Percentiles rank a stretch among this genome's conserved stretches.
phyloP scores from a whole-genome alignment of 2,797 vertebrate species.

The Siniperca undulata region DNA sequence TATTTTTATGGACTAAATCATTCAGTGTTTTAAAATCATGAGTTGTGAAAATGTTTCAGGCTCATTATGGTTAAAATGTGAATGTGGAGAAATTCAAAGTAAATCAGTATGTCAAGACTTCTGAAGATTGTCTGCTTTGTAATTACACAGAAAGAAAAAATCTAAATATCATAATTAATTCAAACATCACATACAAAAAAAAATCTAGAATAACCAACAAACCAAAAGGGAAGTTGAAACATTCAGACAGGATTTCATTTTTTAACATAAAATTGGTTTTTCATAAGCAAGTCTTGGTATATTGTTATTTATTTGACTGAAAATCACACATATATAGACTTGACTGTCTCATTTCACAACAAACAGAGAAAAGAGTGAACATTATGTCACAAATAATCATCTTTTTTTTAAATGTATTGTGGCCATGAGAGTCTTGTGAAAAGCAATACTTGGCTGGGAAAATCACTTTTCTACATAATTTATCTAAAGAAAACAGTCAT shows the following conservation, averaged over 20 bases:
- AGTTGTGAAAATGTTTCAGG: slow-evolving; percentile 57
- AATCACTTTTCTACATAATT: slow-evolving; percentile 25
- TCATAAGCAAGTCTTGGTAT: slow-evolving; percentile 30
- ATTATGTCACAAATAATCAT: slow-evolving; percentile 26
- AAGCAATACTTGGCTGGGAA: slow-evolving; percentile 14
- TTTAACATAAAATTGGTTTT: slow-evolving; percentile 1
- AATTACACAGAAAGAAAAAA: slow-evolving; percentile 48
- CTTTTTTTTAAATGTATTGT: slow-evolving; percentile 11
- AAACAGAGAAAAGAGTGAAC: slow-evolving; percentile 33
- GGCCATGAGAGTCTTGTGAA: not conserved
- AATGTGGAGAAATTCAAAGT: slow-evolving; percentile 24
- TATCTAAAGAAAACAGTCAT: not conserved
- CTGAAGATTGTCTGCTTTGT: slow-evolving; percentile 31
- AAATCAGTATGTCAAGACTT: slow-evolving; percentile 37
- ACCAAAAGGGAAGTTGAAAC: slow-evolving; percentile 64
- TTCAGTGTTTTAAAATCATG: slow-evolving; percentile 23
- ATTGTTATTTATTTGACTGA: slow-evolving; percentile 26
- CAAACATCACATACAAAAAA: slow-evolving; percentile 76
- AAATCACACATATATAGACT: slow-evolving; percentile 49
- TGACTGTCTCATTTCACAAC: slow-evolving; percentile 31
- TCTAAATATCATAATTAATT: slow-evolving; percentile 66
- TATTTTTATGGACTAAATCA: slow-evolving; percentile 6
- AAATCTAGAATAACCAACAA: slow-evolving; percentile 63
- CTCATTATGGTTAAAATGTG: slow-evolving; percentile 31
- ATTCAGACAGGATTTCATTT: slow-evolving; percentile 54